These are phyloP conservation scores for Mormyrus iriodes DNA, from an alignment of 2,113 vertebrate genomes.

Conservation along the genomic window DNA sequence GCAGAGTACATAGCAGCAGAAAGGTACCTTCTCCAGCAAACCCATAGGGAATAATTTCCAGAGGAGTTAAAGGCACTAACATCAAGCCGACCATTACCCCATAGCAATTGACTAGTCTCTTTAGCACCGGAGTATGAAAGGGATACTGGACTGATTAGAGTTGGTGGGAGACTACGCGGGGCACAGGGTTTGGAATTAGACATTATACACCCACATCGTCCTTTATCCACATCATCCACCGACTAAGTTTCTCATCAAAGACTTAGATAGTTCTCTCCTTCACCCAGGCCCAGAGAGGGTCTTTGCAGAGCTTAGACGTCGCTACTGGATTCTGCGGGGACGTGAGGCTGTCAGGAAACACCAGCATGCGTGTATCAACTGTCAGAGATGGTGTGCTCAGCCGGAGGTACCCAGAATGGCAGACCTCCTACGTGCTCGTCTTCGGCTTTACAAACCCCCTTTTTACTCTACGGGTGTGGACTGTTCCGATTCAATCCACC, in stretches of 20 bases:
- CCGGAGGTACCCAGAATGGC: background rate
- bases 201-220: background rate
- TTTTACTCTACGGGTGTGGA: no score
- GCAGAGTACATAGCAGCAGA: background rate
- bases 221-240: background rate
- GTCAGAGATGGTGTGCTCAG: background rate
- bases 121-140: slow-evolving; percentile 3
- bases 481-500: slow-evolving; percentile 17
- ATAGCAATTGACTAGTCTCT: background rate
- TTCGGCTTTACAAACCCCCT: background rate
- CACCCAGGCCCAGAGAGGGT: background rate
- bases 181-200: background rate
- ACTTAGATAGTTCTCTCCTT: background rate
- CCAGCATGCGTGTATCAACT: background rate
- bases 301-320: background rate
- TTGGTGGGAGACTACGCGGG: background rate
- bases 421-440: no score
- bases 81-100: background rate
- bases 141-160: background rate
- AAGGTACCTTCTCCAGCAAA: background rate
- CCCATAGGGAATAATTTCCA: background rate
- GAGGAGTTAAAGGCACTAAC: background rate
- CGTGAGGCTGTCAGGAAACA: background rate
- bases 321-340: slow-evolving; percentile 6
- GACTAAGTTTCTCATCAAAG: background rate